Evolutionary conservation across 2,888 invertebrate genomes (phyloP).

Genomic region (Eupithecia subfuscata): DNA sequence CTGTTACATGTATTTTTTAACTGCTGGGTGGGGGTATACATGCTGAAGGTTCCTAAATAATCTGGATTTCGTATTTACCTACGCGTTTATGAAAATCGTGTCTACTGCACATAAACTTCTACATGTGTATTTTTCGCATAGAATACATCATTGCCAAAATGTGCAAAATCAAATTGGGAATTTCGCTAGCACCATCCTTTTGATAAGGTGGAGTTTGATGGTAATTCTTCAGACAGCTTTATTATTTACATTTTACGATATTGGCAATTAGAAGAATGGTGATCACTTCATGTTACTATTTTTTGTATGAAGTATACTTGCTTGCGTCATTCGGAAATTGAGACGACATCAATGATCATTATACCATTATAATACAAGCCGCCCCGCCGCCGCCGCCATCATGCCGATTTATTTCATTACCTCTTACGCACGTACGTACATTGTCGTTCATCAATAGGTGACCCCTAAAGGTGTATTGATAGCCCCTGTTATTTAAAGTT

Average conservation of each 20-base stretch:
- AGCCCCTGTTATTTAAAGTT: too few relatives aligned
- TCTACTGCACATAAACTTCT: slow-evolving; percentile 60
- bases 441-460: too few relatives aligned
- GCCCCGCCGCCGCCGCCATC: neutral
- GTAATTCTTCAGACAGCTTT: slow-evolving; percentile 72
- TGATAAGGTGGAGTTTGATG: slow-evolving; percentile 77
- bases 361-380: neutral
- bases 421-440: too few relatives aligned
- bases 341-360: neutral
- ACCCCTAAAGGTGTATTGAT: too few relatives aligned
- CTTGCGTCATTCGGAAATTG: neutral
- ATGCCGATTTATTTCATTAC: neutral
- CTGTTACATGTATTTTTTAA: neutral
- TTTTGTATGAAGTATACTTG: neutral
- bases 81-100: neutral
- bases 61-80: neutral
- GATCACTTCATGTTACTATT: neutral
- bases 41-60: neutral
- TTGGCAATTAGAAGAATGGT: neutral
- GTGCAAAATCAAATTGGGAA: slow-evolving; percentile 73
- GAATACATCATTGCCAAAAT: slow-evolving; percentile 70
- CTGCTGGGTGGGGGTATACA: too few relatives aligned
- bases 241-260: slow-evolving; percentile 1
- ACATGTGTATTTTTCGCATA: slow-evolving; percentile 63
- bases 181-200: slow-evolving; percentile 78